Conservation (phyloP, 2,113 vertebrate species). For the Carollia perspicillata region DNA sequence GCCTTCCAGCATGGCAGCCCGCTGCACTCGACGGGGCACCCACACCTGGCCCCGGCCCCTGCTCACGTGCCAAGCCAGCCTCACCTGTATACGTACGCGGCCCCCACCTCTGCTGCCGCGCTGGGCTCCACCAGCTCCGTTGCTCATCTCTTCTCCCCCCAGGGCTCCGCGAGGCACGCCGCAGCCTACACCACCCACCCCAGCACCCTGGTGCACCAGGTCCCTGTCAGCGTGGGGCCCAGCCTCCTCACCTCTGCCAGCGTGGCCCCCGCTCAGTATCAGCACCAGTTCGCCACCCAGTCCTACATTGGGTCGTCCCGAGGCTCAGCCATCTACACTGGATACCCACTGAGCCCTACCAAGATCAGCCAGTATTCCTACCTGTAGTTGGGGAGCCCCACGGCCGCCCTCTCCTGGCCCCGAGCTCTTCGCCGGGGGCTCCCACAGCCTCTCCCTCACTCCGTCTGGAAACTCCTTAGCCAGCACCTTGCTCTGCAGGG, state of each 20-base stretch:
- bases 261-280: constrained; percentile 88
- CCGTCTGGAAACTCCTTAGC: constrained; percentile 53
- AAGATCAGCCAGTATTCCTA: constrained; percentile 96
- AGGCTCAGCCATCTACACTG: constrained; percentile 88
- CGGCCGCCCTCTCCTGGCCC: background rate
- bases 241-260: constrained; percentile 87
- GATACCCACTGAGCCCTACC: constrained; percentile 90
- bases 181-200: constrained; percentile 86
- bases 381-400: constrained; percentile 82
- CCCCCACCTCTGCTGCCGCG: constrained; percentile 91
- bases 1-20: constrained; percentile 91
- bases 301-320: constrained; percentile 87
- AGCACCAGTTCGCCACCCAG: constrained; percentile 88
- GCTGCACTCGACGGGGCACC: constrained; percentile 80
- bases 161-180: constrained; percentile 86
- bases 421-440: constrained; percentile 36
- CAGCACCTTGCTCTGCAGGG: constrained; percentile 64
- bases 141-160: constrained; percentile 91
- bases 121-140: constrained; percentile 95
- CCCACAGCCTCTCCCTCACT: background rate
- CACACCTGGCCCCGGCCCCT: constrained; percentile 88
- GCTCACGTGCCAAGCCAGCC: constrained; percentile 87
- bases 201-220: constrained; percentile 92
- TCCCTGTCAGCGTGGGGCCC: constrained; percentile 89
- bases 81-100: constrained; percentile 94